A percentile compares a stretch with the other conserved stretches of the same genome.
Conservation (phyloP, 2,113 vertebrate species). For the Archocentrus centrarchus region DNA sequence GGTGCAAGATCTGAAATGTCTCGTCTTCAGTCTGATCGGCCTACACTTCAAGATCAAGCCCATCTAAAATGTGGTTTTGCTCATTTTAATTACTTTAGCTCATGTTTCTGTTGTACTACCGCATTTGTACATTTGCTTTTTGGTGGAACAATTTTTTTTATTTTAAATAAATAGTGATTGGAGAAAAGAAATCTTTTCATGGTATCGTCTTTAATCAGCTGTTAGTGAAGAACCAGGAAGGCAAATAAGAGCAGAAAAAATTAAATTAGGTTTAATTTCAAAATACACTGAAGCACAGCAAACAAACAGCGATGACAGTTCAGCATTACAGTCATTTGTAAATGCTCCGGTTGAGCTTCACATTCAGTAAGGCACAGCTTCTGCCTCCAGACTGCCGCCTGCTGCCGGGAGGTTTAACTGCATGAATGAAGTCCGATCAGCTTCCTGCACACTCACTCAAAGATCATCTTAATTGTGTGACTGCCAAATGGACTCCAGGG, state of each 20-base stretch:
- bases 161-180: constrained; percentile 80
- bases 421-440: neutral
- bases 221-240: neutral
- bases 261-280: constrained; percentile 46
- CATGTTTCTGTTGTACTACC: constrained; percentile 62
- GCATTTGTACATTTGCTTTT: constrained; percentile 81
- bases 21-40: constrained; percentile 99
- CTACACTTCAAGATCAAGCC: constrained; percentile 99
- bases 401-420: neutral
- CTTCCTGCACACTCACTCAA: neutral
- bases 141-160: constrained; percentile 69
- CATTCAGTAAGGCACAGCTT: constrained; percentile 43
- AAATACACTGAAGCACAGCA: constrained; percentile 22
- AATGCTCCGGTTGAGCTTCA: constrained; percentile 17
- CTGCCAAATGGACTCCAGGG: too few species aligned
- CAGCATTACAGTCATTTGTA: neutral
- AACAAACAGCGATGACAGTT: neutral
- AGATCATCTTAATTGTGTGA: too few species aligned
- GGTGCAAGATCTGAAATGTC: constrained; percentile 98
- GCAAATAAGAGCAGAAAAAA: neutral
- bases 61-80: constrained; percentile 83
- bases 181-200: constrained; percentile 2
- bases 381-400: neutral
- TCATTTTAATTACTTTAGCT: constrained; percentile 58
- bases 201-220: neutral